A percentile compares a stretch with the other conserved stretches of the same genome.
Conservation (phyloP, 2,797 vertebrate species). For the Acanthurus leucopareius region DNA sequence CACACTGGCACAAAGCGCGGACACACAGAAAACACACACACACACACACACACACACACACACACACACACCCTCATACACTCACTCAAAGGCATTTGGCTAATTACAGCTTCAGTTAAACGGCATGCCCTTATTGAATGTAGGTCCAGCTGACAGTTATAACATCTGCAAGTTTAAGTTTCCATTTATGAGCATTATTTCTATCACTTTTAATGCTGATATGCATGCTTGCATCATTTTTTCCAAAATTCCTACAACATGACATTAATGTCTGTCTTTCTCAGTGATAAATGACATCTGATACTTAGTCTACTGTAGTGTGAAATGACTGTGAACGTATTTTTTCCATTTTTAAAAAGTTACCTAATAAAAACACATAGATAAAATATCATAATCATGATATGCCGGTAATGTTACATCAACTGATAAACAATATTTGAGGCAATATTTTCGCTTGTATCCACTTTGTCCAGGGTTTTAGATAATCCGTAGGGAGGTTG, state of each 20-base stretch:
- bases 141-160: conserved; percentile 34
- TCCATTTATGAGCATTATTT: conserved; percentile 17
- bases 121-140: conserved; percentile 45
- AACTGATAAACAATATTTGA: neutral
- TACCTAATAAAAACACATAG: neutral
- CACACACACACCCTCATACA: neutral
- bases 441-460: neutral
- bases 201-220: neutral
- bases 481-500: conserved; percentile 4
- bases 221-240: neutral
- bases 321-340: conserved; percentile 35
- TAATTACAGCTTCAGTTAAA: conserved; percentile 72
- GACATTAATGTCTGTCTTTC: conserved; percentile 35
- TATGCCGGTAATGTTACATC: neutral
- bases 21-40: conserved; percentile 27
- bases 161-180: conserved; percentile 20
- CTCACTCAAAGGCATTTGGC: conserved; percentile 49
- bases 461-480: conserved; percentile 1
- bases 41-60: conserved; percentile 19
- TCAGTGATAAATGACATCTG: conserved; percentile 40
- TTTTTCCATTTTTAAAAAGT: too few relatives aligned
- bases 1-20: conserved; percentile 58
- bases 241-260: conserved; percentile 27
- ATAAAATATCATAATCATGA: conserved; percentile 11
- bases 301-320: conserved; percentile 40